phyloP scores from a whole-genome alignment of 2,113 vertebrate species.

The Scytalopus superciliaris region DNA sequence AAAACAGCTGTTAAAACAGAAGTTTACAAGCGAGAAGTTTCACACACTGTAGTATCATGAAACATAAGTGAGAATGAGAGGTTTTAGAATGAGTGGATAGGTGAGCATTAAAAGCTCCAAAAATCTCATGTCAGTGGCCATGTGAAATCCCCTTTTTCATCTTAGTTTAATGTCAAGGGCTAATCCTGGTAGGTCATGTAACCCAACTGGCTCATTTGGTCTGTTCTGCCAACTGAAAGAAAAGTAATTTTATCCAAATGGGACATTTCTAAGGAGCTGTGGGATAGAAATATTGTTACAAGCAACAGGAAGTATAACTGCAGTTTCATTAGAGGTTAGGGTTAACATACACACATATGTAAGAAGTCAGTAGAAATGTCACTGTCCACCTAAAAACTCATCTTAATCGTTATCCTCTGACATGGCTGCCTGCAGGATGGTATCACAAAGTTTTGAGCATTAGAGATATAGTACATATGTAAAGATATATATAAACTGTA shows the following conservation, averaged over 20 bases:
- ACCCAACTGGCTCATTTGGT: neutral
- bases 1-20: neutral
- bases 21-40: neutral
- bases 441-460: neutral
- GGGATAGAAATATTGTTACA: neutral
- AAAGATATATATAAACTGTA: neutral
- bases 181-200: neutral
- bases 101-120: neutral
- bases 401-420: neutral
- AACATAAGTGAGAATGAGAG: neutral
- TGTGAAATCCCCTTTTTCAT: neutral
- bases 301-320: neutral
- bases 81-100: neutral
- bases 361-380: neutral
- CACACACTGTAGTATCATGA: neutral
- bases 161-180: neutral
- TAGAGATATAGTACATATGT: neutral
- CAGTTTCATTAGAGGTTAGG: neutral
- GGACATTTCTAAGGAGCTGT: neutral
- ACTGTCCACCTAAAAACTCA: neutral
- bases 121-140: neutral
- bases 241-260: neutral
- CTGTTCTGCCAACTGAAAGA: neutral
- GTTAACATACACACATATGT: neutral
- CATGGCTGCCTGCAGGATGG: neutral